Evolutionary conservation across 64 coral and sea anemone genomes (phyloP).

Genomic region (Actinia equina): DNA sequence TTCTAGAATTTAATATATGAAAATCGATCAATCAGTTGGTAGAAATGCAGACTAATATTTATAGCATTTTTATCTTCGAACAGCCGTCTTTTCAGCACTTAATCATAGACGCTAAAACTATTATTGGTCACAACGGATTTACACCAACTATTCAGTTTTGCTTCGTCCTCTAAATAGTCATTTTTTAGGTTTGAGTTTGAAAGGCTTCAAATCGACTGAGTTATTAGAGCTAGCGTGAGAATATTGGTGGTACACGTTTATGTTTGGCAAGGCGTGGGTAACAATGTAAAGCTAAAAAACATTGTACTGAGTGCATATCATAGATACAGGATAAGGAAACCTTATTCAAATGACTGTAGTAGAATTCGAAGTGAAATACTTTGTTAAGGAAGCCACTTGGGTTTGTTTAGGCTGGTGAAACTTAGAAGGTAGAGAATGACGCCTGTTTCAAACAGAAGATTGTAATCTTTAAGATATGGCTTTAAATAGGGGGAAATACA

Average conservation of each 20-base stretch:
- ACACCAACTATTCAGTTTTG: not conserved
- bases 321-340: not conserved
- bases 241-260: not conserved
- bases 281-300: not conserved
- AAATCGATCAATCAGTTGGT: not conserved
- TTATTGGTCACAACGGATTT: not conserved
- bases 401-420: not conserved
- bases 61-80: not conserved
- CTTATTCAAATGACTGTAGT: not conserved
- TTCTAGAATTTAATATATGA: not conserved
- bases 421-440: not conserved
- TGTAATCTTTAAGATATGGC: not conserved
- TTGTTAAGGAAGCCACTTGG: not conserved
- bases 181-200: not conserved
- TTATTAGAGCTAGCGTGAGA: not conserved
- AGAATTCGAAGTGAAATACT: not conserved
- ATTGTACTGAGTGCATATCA: not conserved
- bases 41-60: not conserved
- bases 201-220: not conserved
- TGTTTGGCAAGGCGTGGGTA: conserved; percentile 1
- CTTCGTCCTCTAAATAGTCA: not conserved
- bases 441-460: not conserved
- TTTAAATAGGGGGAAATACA: not conserved
- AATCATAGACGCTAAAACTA: not conserved
- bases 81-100: not conserved